These are phyloP conservation scores for Branchinecta lynchi DNA, from an alignment of 1,140 invertebrate species.

Conservation along the genomic window DNA sequence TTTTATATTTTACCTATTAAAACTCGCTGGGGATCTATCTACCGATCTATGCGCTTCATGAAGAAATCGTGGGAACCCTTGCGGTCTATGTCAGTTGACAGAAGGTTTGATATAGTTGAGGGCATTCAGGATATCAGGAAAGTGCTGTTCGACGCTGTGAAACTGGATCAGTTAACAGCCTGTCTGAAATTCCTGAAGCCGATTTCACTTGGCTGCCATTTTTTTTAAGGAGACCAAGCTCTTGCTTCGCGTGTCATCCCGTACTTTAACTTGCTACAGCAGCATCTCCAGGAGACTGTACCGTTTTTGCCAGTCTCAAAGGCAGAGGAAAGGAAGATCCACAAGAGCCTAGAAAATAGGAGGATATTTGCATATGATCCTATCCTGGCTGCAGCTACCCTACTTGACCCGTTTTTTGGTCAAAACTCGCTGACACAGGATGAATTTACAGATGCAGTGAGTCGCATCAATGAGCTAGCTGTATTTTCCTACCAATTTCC, in stretches of 20 bases:
- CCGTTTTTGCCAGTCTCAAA: conserved; percentile 10
- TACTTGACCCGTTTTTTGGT: background rate
- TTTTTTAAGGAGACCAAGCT: conserved; percentile 2
- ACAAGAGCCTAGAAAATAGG: conserved; percentile 7
- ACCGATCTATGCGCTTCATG: no score
- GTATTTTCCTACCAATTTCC: conserved; percentile 2
- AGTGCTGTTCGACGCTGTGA: background rate
- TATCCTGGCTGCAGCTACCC: background rate
- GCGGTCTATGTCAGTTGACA: no score
- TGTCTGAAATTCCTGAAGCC: no score
- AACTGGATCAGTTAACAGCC: conserved; percentile 9
- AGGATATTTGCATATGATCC: conserved; percentile 8
- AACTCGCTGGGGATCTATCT: no score
- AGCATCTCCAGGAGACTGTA: background rate
- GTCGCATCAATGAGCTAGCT: background rate
- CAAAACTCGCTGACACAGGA: background rate
- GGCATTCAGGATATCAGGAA: no score
- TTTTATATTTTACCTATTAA: no score
- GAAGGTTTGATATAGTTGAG: no score
- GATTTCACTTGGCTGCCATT: no score
- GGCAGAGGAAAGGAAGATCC: conserved; percentile 1
- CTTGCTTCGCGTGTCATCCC: conserved; percentile 7
- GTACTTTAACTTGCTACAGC: background rate
- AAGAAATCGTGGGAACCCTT: no score
- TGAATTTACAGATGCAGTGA: conserved; percentile 9